Evolutionary conservation across 2,797 vertebrate species (phyloP).

Genomic region (Phataginus tetradactyla): DNA sequence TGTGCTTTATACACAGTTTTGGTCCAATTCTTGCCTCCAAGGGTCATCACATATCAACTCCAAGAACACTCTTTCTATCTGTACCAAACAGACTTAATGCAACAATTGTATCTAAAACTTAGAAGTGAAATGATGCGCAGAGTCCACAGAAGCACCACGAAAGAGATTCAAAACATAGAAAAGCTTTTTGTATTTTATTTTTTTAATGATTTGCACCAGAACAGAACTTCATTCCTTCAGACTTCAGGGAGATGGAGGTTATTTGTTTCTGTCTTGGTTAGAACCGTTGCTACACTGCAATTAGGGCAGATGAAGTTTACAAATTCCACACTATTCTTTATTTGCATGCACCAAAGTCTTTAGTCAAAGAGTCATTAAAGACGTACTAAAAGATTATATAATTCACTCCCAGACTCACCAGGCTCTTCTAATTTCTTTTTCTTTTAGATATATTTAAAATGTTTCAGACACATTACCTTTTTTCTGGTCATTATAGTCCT

Average conservation of each 20-base stretch:
- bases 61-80: neutral
- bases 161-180: neutral
- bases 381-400: neutral
- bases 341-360: conserved; percentile 2
- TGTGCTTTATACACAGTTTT: neutral
- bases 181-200: neutral
- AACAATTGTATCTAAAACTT: neutral
- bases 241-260: neutral
- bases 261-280: neutral
- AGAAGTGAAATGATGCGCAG: neutral
- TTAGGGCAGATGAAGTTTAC: neutral
- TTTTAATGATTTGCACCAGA: neutral
- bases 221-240: neutral
- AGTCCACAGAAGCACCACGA: neutral
- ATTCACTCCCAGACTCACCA: neutral
- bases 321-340: neutral
- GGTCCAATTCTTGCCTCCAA: neutral
- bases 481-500: neutral
- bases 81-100: neutral
- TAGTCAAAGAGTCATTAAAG: neutral
- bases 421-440: neutral
- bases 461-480: neutral
- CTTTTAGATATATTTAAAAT: conserved; percentile 11
- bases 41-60: neutral
- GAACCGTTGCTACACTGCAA: neutral